Conservation (phyloP, 2,888 invertebrate genomes). For the Drosophila fungiperda region DNA sequence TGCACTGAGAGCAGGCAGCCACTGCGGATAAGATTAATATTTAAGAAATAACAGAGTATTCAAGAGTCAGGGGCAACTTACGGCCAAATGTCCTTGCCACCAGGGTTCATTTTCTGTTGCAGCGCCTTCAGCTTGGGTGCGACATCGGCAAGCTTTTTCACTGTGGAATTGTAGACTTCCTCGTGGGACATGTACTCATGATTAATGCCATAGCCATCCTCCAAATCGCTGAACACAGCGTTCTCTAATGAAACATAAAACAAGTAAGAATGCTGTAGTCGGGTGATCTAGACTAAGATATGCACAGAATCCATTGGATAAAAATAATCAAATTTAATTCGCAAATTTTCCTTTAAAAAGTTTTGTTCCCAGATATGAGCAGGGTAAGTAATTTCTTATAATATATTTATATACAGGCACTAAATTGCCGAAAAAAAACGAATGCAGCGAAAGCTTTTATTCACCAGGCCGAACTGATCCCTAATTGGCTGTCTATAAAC, state of each 20-base stretch:
- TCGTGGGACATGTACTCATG: constrained; percentile 92
- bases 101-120: constrained; percentile 88
- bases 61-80: constrained; percentile 80
- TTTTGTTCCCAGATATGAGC: no score
- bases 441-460: no score
- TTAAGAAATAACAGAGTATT: neutral
- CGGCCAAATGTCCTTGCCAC: constrained; percentile 91
- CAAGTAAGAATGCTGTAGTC: no score
- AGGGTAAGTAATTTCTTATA: no score
- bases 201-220: constrained; percentile 88
- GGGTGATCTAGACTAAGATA: no score
- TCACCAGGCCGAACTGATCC: no score
- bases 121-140: constrained; percentile 90
- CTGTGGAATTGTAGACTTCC: constrained; percentile 91
- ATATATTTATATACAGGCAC: no score
- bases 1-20: constrained; percentile 38
- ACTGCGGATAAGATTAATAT: constrained; percentile 19
- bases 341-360: no score
- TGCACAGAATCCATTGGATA: no score
- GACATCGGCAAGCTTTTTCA: constrained; percentile 87
- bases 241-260: constrained; percentile 58
- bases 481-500: neutral
- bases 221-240: constrained; percentile 86
- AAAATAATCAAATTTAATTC: no score
- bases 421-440: no score